These are phyloP conservation scores for Drosophila melanogaster DNA, from an alignment of 1,140 invertebrate genomes.

Conservation along the genomic window Release_6_plus_ISO1_MT NT_033777.3:19943501-19944000, in stretches of 20 bases:
- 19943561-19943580: constrained; percentile 27
- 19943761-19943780: constrained; percentile 20
- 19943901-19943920: constrained; percentile 6
- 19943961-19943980: constrained; percentile 26
- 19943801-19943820: constrained; percentile 38
- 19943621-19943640: constrained; percentile 31
- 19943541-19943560: constrained; percentile 1
- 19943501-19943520: constrained; percentile 59
- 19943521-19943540: constrained; percentile 45
- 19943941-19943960: constrained; percentile 28
- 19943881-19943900: constrained; percentile 25
- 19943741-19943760: constrained; percentile 29
- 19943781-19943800: constrained; percentile 11
- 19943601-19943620: constrained; percentile 58
- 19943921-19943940: constrained; percentile 25
- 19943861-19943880: constrained; percentile 24
- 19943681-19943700: constrained; percentile 46
- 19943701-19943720: constrained; percentile 46
- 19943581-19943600: constrained; percentile 29
- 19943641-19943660: constrained; percentile 16
- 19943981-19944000: constrained; percentile 22
- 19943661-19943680: constrained; percentile 42
- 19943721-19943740: constrained; percentile 43
- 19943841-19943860: constrained; percentile 38
- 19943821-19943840: constrained; percentile 33